A percentile compares a stretch with the other conserved stretches of the same genome.
These are phyloP conservation scores for Ormyrus rosae DNA, from an alignment of 2,888 invertebrate species.

Conservation along the genomic window DNA sequence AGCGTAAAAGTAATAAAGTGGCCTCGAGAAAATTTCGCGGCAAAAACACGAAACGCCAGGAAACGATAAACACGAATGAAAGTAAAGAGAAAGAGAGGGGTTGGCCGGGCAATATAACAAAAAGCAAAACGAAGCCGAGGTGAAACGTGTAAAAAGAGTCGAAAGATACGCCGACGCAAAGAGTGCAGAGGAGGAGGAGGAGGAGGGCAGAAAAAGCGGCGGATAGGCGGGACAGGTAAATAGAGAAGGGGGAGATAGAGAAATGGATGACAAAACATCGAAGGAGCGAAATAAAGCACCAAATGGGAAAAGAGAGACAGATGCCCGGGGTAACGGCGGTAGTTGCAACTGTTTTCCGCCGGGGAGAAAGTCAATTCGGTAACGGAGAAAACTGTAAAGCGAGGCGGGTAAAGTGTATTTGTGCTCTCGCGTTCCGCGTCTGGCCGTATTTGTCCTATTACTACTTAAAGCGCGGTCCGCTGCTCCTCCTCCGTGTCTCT, in stretches of 20 bases:
- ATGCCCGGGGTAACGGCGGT: background rate
- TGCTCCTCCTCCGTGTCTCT: slow-evolving; percentile 34
- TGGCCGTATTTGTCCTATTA: slow-evolving; percentile 42
- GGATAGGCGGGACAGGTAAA: background rate
- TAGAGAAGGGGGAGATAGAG: background rate
- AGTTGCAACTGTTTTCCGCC: too few species aligned
- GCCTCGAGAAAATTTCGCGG: too few species aligned
- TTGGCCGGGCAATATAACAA: background rate
- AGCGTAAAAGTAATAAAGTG: too few species aligned
- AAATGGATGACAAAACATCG: slow-evolving; percentile 23
- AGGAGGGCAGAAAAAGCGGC: background rate
- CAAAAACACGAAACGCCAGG: too few species aligned
- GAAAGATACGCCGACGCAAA: too few species aligned
- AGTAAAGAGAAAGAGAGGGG: too few species aligned
- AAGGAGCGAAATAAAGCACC: slow-evolving; percentile 33
- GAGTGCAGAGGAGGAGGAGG: background rate
- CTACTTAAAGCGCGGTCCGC: slow-evolving; percentile 45
- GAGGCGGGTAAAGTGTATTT: slow-evolving; percentile 44
- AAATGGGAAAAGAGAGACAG: slow-evolving; percentile 30
- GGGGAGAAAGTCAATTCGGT: slow-evolving; percentile 47
- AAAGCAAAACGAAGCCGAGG: background rate
- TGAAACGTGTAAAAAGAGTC: background rate
- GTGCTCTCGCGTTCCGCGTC: slow-evolving; percentile 25
- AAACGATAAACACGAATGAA: too few species aligned
- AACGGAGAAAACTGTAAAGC: slow-evolving; percentile 31